Conservation (phyloP, 2,888 invertebrate species). For the Acheta domesticus region DNA sequence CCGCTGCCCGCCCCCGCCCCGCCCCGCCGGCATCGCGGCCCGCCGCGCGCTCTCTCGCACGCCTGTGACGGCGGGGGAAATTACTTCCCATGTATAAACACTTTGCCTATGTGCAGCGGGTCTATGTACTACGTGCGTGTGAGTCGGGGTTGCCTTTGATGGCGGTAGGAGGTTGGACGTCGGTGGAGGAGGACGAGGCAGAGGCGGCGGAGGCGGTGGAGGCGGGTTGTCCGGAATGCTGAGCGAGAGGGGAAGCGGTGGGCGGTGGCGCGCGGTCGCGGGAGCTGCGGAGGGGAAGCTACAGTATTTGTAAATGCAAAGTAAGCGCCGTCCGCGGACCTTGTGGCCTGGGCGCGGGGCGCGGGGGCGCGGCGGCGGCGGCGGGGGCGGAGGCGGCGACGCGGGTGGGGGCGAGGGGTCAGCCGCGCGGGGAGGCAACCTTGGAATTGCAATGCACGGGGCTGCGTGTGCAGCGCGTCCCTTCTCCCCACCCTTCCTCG, state of each 20-base stretch:
- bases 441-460: conserved; percentile 29
- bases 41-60: conserved; percentile 26
- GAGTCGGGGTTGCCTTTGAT: conserved; percentile 33
- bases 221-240: conserved; percentile 24
- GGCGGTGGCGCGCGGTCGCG: not conserved
- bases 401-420: conserved; percentile 26
- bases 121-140: conserved; percentile 24
- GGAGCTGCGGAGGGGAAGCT: conserved; percentile 28
- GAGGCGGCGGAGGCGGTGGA: conserved; percentile 26
- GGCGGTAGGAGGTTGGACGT: conserved; percentile 26
- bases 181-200: conserved; percentile 19
- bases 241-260: conserved; percentile 21
- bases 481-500: conserved; percentile 21
- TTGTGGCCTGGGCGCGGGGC: conserved; percentile 31
- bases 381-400: not conserved
- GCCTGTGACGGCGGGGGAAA: conserved; percentile 33
- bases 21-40: conserved; percentile 24
- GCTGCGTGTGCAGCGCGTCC: conserved; percentile 12
- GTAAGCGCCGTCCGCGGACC: conserved; percentile 36
- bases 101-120: conserved; percentile 35
- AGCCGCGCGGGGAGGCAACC: conserved; percentile 23
- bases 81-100: conserved; percentile 39
- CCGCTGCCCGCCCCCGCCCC: conserved; percentile 25
- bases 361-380: conserved; percentile 20
- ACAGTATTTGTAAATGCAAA: conserved; percentile 39